Base-by-base conservation (phyloP, 2,797 vertebrate species). In the Pipistrellus pygmaeus region DNA sequence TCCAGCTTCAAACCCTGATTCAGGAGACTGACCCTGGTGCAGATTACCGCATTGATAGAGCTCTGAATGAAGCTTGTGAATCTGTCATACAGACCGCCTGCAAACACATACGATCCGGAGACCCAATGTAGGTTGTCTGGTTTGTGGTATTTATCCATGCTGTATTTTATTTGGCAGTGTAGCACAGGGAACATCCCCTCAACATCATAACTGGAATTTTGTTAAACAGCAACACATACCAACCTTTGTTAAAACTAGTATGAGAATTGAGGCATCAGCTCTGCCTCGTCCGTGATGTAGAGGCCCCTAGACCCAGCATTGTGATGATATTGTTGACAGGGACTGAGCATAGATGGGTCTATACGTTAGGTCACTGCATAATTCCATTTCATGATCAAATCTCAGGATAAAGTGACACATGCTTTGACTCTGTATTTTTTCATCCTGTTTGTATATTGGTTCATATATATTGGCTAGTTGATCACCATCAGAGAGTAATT, bases 21-120 rank as follows among this genome's bases (percentile, higher is more conserved):
- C 99, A 99, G 95, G 99, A 99, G 94, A 99, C 99, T 0, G 99
- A 99, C 97, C 99, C 99, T 0, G 99, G 99, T 30, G 99, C 99
- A 0, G 99, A 99, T 98, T 99, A 99, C 88, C 99, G 99, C 75
- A 99, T 99, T 0, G 99, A 99, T 96, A 98, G 99, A 2, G 99
- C 99, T 0, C 98, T 99, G 84, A 99, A 99, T 6, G 99, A 99
- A 97, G 99, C 99, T 92, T 99, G 99, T 0, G 99, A 99, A 90
- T 99, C 99, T 0, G 99, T 99, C 94, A 99, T 99, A 96, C 99
- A 99, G 98, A 99, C 99, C 0, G 99, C 99, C 97, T 99, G 99
- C 98, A 99, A 99, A 96, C 99, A 99, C 98, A 99, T 99, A 95
- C 99, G 99, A 21, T 99, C 98, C 0, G 99, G 99, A 96, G 99